A percentile compares a stretch with the other conserved stretches of the same genome.
Conservation (phyloP, 1,140 invertebrate species). For the Nomia melanderi region DNA sequence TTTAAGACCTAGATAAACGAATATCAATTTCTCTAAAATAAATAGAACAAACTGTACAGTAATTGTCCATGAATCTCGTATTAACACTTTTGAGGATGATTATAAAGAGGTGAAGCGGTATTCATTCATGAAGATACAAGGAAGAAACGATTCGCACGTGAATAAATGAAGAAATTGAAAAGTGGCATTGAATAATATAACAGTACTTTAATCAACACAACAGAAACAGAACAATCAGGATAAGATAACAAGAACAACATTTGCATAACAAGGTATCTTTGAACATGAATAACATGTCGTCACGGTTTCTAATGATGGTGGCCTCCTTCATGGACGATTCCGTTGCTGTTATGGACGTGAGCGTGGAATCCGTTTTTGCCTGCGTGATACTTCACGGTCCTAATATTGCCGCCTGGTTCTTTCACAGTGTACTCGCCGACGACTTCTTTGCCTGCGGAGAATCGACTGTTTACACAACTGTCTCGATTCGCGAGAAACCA, state of each 20-base stretch:
- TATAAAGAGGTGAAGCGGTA: too few species aligned
- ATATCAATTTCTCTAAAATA: too few species aligned
- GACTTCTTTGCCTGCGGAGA: slow-evolving; percentile 71
- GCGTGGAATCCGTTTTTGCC: slow-evolving; percentile 81
- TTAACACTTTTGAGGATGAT: too few species aligned
- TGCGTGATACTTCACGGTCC: slow-evolving; percentile 76
- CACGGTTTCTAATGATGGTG: slow-evolving; percentile 15
- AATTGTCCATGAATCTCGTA: too few species aligned
- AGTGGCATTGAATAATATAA: not conserved
- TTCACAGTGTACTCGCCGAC: slow-evolving; percentile 88
- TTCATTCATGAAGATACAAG: too few species aligned
- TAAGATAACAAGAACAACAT: slow-evolving; percentile 28
- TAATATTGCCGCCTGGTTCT: slow-evolving; percentile 76
- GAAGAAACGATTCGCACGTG: too few species aligned
- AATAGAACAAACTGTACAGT: too few species aligned
- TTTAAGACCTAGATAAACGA: too few species aligned
- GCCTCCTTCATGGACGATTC: slow-evolving; percentile 66
- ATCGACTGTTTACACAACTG: not conserved
- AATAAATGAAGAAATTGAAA: not conserved
- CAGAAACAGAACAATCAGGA: slow-evolving; percentile 14
- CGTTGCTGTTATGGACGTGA: slow-evolving; percentile 86
- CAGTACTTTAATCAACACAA: slow-evolving; percentile 27
- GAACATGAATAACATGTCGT: not conserved
- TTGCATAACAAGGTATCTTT: slow-evolving; percentile 22
- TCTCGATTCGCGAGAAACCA: too few species aligned